Evolutionary conservation across 2,113 vertebrate genomes (phyloP).

Genomic region (Oriolus oriolus): DNA sequence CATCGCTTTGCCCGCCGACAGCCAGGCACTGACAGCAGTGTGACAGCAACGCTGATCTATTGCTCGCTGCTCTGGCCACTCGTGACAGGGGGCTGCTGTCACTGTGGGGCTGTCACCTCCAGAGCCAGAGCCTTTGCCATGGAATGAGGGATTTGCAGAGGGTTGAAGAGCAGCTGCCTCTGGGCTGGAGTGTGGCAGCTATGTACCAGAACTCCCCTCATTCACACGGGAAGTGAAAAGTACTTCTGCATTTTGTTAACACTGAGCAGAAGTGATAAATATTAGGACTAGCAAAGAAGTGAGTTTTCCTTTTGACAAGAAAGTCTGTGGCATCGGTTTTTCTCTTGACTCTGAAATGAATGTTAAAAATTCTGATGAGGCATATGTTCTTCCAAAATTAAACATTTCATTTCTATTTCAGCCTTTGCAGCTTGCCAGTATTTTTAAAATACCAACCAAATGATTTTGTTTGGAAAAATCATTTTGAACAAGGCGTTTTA

Average conservation of each 20-base stretch:
- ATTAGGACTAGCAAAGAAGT: neutral
- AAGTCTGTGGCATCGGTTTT: neutral
- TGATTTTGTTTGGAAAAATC: neutral
- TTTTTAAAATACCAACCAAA: neutral
- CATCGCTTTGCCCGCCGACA: neutral
- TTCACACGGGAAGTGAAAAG: neutral
- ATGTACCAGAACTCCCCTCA: neutral
- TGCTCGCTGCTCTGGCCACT: neutral
- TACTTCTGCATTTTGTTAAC: neutral
- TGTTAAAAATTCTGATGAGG: conserved; percentile 26
- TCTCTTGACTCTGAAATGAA: neutral
- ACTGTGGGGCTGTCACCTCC: conserved; percentile 1
- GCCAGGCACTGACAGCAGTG: neutral
- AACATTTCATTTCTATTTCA: conserved; percentile 52
- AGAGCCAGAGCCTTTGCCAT: neutral
- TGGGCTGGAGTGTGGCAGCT: neutral
- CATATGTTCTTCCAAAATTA: conserved; percentile 60
- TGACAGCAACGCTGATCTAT: neutral
- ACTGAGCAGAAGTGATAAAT: neutral
- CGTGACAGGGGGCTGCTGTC: neutral
- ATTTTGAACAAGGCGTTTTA: neutral
- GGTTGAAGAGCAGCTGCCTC: neutral
- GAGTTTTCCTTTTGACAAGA: neutral
- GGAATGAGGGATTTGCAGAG: neutral
- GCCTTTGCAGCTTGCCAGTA: conserved; percentile 21